These are phyloP conservation scores for Chrysopilus asiliformis DNA, from an alignment of 2,888 invertebrate genomes.

Conservation along the genomic window DNA sequence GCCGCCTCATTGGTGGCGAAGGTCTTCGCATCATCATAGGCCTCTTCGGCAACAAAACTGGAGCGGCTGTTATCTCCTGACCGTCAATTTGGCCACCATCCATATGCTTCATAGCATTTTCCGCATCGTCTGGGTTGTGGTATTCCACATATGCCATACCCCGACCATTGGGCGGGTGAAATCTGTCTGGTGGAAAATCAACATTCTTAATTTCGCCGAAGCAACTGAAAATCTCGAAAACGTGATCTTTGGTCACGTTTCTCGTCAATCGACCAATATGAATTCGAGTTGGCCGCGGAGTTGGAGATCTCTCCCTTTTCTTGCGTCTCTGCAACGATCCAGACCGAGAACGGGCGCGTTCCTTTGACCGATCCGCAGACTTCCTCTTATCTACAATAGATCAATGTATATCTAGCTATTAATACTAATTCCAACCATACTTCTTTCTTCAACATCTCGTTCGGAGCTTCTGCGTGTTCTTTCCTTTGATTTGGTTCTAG, in stretches of 20 bases:
- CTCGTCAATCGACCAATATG: constrained; percentile 86
- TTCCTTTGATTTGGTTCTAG: constrained; percentile 24
- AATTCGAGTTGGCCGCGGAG: constrained; percentile 83
- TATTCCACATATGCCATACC: constrained; percentile 95
- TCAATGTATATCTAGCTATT: neutral
- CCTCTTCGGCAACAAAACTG: constrained; percentile 66
- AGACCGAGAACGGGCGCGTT: constrained; percentile 36
- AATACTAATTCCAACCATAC: constrained; percentile 1
- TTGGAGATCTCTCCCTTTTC: constrained; percentile 71
- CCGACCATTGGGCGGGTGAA: constrained; percentile 76
- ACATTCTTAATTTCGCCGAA: constrained; percentile 77
- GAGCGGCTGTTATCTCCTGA: constrained; percentile 88
- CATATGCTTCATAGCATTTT: constrained; percentile 99
- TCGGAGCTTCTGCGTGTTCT: constrained; percentile 11
- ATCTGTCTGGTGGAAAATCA: constrained; percentile 79
- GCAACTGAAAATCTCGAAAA: constrained; percentile 81
- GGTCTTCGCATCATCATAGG: constrained; percentile 29
- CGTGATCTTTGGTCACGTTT: constrained; percentile 84
- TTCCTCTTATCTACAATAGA: constrained; percentile 9
- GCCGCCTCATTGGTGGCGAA: constrained; percentile 30
- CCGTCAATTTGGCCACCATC: constrained; percentile 97
- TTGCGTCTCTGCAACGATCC: constrained; percentile 47
- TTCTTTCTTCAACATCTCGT: constrained; percentile 9
- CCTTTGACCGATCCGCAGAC: constrained; percentile 22
- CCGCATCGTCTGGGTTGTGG: constrained; percentile 85